A percentile compares a stretch with the other conserved stretches of the same genome.
These are phyloP conservation scores for Gymnopithys bicolor DNA, from an alignment of 2,797 vertebrate genomes.

Conservation along the genomic window DNA sequence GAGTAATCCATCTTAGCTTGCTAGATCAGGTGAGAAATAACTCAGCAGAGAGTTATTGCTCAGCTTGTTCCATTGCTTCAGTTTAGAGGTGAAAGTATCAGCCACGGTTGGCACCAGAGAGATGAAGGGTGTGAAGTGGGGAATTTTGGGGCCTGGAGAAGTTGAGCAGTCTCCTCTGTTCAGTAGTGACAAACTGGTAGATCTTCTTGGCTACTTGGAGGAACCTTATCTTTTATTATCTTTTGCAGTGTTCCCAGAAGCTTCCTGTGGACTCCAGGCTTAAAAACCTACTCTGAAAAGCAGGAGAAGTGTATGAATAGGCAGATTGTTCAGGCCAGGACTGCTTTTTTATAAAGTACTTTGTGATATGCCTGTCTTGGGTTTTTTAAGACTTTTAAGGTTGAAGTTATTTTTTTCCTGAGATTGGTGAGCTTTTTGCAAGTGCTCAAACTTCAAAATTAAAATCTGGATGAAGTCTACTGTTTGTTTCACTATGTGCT, in stretches of 20 bases:
- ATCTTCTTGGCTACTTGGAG: neutral
- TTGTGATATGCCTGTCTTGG: neutral
- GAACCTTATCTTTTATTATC: neutral
- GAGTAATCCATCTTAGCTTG: neutral
- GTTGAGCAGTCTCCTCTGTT: neutral
- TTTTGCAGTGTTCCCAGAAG: neutral
- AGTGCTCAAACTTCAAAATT: neutral
- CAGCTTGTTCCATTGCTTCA: neutral
- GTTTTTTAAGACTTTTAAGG: neutral
- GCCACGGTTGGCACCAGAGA: neutral
- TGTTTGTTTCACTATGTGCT: neutral
- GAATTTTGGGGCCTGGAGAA: neutral
- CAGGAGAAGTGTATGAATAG: neutral
- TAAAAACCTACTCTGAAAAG: neutral
- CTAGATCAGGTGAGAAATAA: slow-evolving; percentile 15
- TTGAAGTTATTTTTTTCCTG: neutral
- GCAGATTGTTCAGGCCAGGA: neutral
- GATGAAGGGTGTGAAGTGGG: neutral
- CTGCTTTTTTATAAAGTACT: neutral
- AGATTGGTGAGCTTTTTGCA: neutral
- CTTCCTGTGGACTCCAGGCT: neutral
- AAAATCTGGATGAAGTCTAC: neutral
- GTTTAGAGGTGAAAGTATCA: neutral
- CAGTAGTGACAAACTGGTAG: neutral
- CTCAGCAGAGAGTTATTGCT: slow-evolving; percentile 8